A percentile compares a stretch with the other conserved stretches of the same genome.
phyloP scores from a whole-genome alignment of 1,140 invertebrate genomes.

The Aphelenchoides fujianensis region DNA sequence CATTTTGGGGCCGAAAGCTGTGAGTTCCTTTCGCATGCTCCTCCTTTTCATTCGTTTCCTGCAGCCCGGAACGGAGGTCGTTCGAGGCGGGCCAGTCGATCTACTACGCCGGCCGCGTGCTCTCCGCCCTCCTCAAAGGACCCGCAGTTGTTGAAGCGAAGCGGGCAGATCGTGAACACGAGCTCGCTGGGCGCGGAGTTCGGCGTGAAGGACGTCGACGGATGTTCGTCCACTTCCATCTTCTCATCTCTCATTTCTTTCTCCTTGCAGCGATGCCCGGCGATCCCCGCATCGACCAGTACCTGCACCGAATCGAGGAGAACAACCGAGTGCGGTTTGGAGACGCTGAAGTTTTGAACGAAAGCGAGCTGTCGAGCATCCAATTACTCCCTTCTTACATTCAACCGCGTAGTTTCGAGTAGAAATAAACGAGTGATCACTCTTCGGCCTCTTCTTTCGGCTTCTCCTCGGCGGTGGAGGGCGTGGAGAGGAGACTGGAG shows the following conservation, averaged over 20 bases:
- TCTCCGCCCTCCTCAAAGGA: not conserved
- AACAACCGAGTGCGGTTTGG: not conserved
- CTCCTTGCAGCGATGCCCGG: not conserved
- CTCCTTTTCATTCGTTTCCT: too few species aligned
- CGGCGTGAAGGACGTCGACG: slow-evolving; percentile 5
- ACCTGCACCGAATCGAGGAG: not conserved
- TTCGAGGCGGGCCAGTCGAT: slow-evolving; percentile 12
- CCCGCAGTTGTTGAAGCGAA: slow-evolving; percentile 1
- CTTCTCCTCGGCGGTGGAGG: not conserved
- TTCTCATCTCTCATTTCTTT: too few species aligned
- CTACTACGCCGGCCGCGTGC: slow-evolving; percentile 4
- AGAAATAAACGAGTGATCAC: too few species aligned
- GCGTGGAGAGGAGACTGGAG: not conserved
- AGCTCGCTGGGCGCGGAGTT: not conserved
- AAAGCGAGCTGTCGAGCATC: too few species aligned
- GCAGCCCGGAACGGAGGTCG: not conserved
- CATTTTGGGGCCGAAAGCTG: too few species aligned
- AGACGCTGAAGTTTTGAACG: not conserved
- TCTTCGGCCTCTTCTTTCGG: not conserved
- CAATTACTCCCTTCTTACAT: too few species aligned
- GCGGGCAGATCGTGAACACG: not conserved
- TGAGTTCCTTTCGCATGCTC: too few species aligned
- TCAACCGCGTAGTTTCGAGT: too few species aligned
- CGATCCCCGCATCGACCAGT: slow-evolving; percentile 5
- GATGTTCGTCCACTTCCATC: too few species aligned